Conservation (phyloP, 2,888 invertebrate genomes). For the Bruchidius siliquastri region DNA sequence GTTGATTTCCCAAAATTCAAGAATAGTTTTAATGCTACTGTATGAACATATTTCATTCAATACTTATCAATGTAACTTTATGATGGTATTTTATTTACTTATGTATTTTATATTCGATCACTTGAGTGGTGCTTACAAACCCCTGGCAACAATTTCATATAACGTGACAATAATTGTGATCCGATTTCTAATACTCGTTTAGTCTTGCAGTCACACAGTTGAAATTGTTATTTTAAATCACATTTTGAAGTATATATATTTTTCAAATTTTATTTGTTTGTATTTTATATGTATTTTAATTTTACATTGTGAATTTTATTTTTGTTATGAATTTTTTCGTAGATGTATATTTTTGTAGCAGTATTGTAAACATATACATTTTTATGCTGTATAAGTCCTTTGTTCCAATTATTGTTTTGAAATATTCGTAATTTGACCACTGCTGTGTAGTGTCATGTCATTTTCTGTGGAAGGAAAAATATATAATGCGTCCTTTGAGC, state of each 20-base stretch:
- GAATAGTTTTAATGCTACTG: conserved; percentile 2
- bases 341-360: neutral
- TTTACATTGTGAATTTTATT: conserved; percentile 10
- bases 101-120: conserved; percentile 2
- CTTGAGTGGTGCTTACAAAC: conserved; percentile 17
- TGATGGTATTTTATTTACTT: conserved; percentile 18
- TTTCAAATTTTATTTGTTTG: conserved; percentile 1
- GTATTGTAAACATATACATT: neutral
- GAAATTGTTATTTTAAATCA: conserved; percentile 8
- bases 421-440: neutral
- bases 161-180: conserved; percentile 26
- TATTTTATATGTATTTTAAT: conserved; percentile 7
- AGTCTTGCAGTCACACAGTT: neutral
- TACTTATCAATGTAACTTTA: conserved; percentile 21
- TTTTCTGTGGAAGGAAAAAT: neutral
- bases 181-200: conserved; percentile 11
- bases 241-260: conserved; percentile 10
- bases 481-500: neutral
- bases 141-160: conserved; percentile 10
- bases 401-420: neutral
- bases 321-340: neutral
- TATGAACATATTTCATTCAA: conserved; percentile 18
- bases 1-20: neutral
- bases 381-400: neutral
- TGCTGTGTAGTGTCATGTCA: neutral